phyloP scores from a whole-genome alignment of 2,888 invertebrate genomes.

The Leptura quadrifasciata region DNA sequence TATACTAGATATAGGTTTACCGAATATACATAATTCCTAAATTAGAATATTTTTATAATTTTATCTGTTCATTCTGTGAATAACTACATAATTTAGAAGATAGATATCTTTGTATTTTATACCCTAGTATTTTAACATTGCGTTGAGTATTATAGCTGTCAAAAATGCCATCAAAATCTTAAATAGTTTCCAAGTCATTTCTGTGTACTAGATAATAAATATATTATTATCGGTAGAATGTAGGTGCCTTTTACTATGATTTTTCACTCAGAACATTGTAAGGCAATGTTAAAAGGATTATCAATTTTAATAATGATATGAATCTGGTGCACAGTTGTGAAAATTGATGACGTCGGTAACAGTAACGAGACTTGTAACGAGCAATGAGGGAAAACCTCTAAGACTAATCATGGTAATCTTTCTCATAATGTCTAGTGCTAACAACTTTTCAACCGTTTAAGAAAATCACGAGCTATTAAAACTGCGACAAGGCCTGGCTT shows the following conservation, averaged over 20 bases:
- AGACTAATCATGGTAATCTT: constrained; percentile 73
- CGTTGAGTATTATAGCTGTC: neutral
- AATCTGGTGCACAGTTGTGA: constrained; percentile 69
- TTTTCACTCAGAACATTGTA: constrained; percentile 44
- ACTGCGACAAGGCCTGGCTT: constrained; percentile 70
- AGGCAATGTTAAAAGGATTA: constrained; percentile 65
- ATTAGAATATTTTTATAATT: too few relatives aligned
- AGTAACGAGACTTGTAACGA: constrained; percentile 71
- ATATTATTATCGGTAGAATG: constrained; percentile 26
- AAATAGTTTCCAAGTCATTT: neutral
- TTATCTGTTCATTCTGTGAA: too few relatives aligned
- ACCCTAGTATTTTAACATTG: neutral
- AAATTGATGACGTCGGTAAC: constrained; percentile 72
- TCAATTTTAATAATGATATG: constrained; percentile 70
- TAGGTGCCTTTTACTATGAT: constrained; percentile 30
- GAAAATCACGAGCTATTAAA: constrained; percentile 74
- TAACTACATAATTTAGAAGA: neutral
- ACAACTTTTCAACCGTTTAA: constrained; percentile 74
- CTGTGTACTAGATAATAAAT: constrained; percentile 35
- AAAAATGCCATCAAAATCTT: neutral
- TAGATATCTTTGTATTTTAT: neutral
- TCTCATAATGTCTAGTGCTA: constrained; percentile 73
- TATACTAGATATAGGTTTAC: too few relatives aligned
- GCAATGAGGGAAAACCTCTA: constrained; percentile 72
- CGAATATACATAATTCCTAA: too few relatives aligned